These are phyloP conservation scores for Babyrousa celebensis DNA, from an alignment of 2,797 vertebrate genomes.

Conservation along the genomic window DNA sequence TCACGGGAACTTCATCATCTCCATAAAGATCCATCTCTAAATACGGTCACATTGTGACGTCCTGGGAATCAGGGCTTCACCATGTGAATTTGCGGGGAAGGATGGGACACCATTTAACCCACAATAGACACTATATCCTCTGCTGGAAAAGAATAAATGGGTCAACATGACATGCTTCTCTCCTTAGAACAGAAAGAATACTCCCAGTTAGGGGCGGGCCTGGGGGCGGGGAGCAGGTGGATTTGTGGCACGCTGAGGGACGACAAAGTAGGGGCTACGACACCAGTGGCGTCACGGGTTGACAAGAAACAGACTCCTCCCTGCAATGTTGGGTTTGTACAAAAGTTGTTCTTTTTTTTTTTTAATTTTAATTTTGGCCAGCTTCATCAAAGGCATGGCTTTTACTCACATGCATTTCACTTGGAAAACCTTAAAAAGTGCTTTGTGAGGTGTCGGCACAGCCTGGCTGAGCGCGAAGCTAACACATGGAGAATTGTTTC, in stretches of 20 bases:
- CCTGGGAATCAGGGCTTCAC: neutral
- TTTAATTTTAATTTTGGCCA: neutral
- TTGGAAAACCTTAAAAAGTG: slow-evolving; percentile 8
- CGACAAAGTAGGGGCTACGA: fast-evolving
- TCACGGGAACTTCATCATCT: neutral
- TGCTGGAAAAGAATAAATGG: neutral
- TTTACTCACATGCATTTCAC: neutral
- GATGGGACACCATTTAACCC: no score
- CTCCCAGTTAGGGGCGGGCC: no score
- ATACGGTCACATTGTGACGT: fast-evolving
- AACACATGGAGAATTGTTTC: neutral
- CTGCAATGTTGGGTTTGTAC: neutral
- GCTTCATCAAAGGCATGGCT: neutral
- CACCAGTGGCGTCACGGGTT: neutral
- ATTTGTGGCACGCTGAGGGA: fast-evolving
- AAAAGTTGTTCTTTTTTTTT: neutral
- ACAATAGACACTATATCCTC: neutral
- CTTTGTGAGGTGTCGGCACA: neutral
- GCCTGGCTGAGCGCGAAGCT: neutral
- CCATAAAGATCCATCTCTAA: neutral
- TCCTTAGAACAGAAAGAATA: neutral
- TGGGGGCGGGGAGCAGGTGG: neutral
- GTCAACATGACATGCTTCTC: neutral
- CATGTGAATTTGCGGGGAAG: no score
- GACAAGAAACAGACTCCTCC: neutral